A percentile compares a stretch with the other conserved stretches of the same genome.
Evolutionary conservation across 1,140 invertebrate genomes (phyloP).

Genomic region (Listronotus oregonensis): DNA sequence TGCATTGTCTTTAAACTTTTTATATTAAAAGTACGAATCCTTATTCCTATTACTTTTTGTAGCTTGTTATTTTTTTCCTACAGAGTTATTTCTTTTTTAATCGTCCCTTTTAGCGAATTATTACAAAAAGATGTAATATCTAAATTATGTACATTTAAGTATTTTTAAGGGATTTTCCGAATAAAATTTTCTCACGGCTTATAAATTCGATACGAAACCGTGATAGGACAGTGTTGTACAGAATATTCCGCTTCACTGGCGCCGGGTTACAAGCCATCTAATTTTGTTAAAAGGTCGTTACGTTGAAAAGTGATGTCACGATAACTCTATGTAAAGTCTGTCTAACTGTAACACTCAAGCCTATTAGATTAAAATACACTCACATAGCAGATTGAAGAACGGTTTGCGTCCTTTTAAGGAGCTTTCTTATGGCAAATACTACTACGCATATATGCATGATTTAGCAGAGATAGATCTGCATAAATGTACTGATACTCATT

Average conservation of each 20-base stretch:
- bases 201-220: constrained; percentile 12
- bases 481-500: too few species aligned
- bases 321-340: constrained; percentile 27
- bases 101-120: too few species aligned
- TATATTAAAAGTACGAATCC: too few species aligned
- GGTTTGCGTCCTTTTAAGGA: constrained; percentile 36
- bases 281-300: constrained; percentile 34
- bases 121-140: too few species aligned
- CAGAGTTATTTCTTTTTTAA: too few species aligned
- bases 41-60: too few species aligned
- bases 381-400: constrained; percentile 25
- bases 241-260: constrained; percentile 27
- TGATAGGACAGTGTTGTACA: constrained; percentile 26
- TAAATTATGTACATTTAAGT: too few species aligned
- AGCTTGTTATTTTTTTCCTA: too few species aligned
- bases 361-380: constrained; percentile 36
- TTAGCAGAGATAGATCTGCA: too few species aligned
- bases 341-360: constrained; percentile 32
- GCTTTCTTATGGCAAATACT: constrained; percentile 9
- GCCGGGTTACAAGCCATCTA: constrained; percentile 32
- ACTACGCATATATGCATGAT: too few species aligned
- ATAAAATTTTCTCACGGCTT: constrained; percentile 23
- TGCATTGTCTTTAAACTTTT: too few species aligned
- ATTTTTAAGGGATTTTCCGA: too few species aligned
- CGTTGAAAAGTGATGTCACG: constrained; percentile 33